These are phyloP conservation scores for Sphaeramia orbicularis DNA, from an alignment of 2,797 vertebrate genomes.

Conservation along the genomic window DNA sequence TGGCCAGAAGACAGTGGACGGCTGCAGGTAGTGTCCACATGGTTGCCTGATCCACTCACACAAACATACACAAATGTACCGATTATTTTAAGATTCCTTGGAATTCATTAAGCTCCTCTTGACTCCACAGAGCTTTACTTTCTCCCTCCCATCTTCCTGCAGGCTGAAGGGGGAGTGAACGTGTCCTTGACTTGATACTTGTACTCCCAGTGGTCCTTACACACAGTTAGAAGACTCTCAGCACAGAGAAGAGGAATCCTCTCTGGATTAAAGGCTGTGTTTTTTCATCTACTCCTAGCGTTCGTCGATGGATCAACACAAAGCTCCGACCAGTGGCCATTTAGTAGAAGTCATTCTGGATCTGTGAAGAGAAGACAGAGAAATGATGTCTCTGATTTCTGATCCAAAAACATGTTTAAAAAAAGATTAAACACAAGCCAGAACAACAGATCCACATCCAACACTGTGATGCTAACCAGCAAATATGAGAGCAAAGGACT, in stretches of 20 bases:
- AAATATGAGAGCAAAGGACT: constrained; percentile 8
- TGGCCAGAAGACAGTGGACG: constrained; percentile 61
- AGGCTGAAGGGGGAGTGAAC: constrained; percentile 42
- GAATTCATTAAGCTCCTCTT: constrained; percentile 70
- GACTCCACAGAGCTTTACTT: constrained; percentile 58
- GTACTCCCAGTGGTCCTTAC: constrained; percentile 69
- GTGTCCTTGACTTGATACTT: constrained; percentile 72
- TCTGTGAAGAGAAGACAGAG: constrained; percentile 70
- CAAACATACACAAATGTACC: constrained; percentile 43
- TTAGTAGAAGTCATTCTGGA: constrained; percentile 52
- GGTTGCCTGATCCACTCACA: constrained; percentile 58
- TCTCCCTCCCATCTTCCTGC: constrained; percentile 68
- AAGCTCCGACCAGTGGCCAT: constrained; percentile 57
- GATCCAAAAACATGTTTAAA: constrained; percentile 41
- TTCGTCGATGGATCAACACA: constrained; percentile 36
- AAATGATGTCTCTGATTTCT: constrained; percentile 34
- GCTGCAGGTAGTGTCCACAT: constrained; percentile 74
- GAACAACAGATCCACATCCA: constrained; percentile 52
- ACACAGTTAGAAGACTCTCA: constrained; percentile 61
- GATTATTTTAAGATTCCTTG: constrained; percentile 68
- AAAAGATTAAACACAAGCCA: constrained; percentile 31
- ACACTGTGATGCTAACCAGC: constrained; percentile 26
- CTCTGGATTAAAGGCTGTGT: constrained; percentile 63
- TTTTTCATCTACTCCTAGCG: constrained; percentile 64
- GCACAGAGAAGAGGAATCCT: constrained; percentile 62